Evolutionary conservation across 2,888 invertebrate species (phyloP).

Genomic region (Phasia obesa): DNA sequence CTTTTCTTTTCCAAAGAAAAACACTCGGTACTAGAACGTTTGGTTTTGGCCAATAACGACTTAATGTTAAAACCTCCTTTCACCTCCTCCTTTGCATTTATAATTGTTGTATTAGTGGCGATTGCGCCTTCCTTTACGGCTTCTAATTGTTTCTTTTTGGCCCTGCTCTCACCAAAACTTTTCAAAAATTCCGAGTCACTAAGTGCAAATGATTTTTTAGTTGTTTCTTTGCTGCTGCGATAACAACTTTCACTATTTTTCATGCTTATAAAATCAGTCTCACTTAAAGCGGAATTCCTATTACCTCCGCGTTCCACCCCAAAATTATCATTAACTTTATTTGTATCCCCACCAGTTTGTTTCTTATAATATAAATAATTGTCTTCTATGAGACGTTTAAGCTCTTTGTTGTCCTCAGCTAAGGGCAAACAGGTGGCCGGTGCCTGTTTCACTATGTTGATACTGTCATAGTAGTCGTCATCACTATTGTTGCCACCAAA

Average conservation of each 20-base stretch:
- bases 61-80: slow-evolving; percentile 79
- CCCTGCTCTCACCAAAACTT: slow-evolving; percentile 74
- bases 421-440: slow-evolving; percentile 78
- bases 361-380: slow-evolving; percentile 82
- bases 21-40: slow-evolving; percentile 81
- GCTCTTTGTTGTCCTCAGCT: slow-evolving; percentile 82
- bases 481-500: slow-evolving; percentile 76
- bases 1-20: slow-evolving; percentile 80
- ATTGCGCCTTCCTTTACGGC: slow-evolving; percentile 68
- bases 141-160: slow-evolving; percentile 72
- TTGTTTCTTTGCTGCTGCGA: slow-evolving; percentile 69
- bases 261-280: slow-evolving; percentile 81
- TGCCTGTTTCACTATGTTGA: slow-evolving; percentile 72
- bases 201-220: slow-evolving; percentile 78
- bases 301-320: slow-evolving; percentile 11
- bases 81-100: slow-evolving; percentile 74
- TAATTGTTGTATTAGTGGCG: slow-evolving; percentile 19
- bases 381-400: slow-evolving; percentile 82
- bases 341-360: slow-evolving; percentile 72
- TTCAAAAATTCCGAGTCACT: slow-evolving; percentile 82
- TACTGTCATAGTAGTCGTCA: slow-evolving; percentile 78
- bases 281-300: slow-evolving; percentile 80
- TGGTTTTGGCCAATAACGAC: slow-evolving; percentile 80
- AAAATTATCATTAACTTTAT: background rate
- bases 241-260: slow-evolving; percentile 76